Evolutionary conservation across 2,888 invertebrate genomes (phyloP).

Genomic region (Cantharis lateralis): DNA sequence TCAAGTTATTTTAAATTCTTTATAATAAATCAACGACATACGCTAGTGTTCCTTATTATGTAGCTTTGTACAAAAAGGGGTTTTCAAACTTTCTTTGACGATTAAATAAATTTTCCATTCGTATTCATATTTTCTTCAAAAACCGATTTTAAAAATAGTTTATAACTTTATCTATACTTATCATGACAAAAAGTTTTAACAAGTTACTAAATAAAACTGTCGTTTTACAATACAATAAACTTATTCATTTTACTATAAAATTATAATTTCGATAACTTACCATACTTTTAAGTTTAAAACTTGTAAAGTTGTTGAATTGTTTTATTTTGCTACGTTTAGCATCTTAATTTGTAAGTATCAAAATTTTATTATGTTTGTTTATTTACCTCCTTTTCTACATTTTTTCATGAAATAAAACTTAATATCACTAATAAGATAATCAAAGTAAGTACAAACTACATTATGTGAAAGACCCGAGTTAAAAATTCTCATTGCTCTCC

Average conservation of each 20-base stretch:
- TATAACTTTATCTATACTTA: not conserved
- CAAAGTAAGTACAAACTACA: too few species aligned
- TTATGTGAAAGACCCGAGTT: too few species aligned
- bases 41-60: not conserved
- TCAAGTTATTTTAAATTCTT: too few species aligned
- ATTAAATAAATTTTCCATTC: not conserved
- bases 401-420: too few species aligned
- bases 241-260: not conserved
- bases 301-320: too few species aligned
- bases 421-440: too few species aligned
- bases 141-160: not conserved
- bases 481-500: too few species aligned
- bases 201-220: not conserved
- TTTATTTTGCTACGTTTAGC: too few species aligned
- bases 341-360: too few species aligned
- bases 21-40: not conserved
- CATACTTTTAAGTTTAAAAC: not conserved
- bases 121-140: not conserved
- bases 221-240: not conserved
- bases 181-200: not conserved
- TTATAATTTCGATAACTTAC: not conserved
- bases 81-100: not conserved
- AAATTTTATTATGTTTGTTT: too few species aligned
- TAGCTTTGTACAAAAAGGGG: not conserved
- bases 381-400: too few species aligned